phyloP scores from a whole-genome alignment of 2,113 vertebrate genomes.

The Embiotoca jacksoni region DNA sequence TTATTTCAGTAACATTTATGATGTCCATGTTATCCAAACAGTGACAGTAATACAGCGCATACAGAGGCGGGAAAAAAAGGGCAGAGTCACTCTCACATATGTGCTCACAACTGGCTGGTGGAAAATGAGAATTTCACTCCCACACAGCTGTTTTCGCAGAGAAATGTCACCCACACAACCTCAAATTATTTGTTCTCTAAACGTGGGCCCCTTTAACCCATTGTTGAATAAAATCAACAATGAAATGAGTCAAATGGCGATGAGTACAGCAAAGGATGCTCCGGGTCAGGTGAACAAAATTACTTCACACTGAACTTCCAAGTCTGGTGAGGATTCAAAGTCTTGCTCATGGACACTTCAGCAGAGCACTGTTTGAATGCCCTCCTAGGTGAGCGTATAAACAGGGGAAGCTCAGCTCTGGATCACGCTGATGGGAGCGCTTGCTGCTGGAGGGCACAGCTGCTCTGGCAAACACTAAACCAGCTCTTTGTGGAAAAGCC shows the following conservation, averaged over 20 bases:
- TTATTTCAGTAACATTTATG: not conserved
- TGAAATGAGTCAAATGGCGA: too few relatives aligned
- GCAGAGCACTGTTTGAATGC: slow-evolving; percentile 3
- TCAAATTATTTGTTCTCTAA: slow-evolving; percentile 23
- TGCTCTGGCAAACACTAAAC: slow-evolving; percentile 68
- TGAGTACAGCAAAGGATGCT: not conserved
- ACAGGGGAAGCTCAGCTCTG: slow-evolving; percentile 48
- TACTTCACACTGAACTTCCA: not conserved
- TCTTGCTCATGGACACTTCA: slow-evolving; percentile 33
- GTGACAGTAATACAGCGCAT: not conserved
- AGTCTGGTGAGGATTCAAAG: not conserved
- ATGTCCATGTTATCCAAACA: slow-evolving; percentile 18
- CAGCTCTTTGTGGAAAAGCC: slow-evolving; percentile 60
- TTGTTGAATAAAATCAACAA: too few relatives aligned
- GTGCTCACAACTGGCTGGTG: slow-evolving; percentile 6
- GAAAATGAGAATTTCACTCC: slow-evolving; percentile 41
- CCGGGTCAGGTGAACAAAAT: slow-evolving; percentile 51
- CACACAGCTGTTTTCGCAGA: slow-evolving; percentile 36
- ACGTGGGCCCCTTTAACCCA: slow-evolving; percentile 1
- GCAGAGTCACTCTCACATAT: slow-evolving; percentile 19
- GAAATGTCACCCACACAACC: slow-evolving; percentile 41
- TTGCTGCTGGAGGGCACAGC: slow-evolving; percentile 62
- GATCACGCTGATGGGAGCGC: slow-evolving; percentile 37
- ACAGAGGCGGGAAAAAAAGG: not conserved
- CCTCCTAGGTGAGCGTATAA: slow-evolving; percentile 34